Conservation (phyloP, 1,140 invertebrate species). For the Drosophila insularis region DNA sequence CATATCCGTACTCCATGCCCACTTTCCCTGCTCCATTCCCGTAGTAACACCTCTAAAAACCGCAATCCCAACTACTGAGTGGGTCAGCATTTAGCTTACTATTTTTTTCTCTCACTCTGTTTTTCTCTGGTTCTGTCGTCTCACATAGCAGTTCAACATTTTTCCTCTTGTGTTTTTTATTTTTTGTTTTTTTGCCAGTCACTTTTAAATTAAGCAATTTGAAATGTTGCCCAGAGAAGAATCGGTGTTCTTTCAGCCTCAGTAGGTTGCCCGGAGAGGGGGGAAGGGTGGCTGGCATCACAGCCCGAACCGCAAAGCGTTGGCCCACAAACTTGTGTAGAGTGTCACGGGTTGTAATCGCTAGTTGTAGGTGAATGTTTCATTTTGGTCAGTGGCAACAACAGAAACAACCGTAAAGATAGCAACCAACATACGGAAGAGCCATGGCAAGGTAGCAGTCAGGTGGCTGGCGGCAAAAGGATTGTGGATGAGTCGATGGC, state of each 20-base stretch:
- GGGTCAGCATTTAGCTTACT: slow-evolving; percentile 71
- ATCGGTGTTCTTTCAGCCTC: slow-evolving; percentile 1
- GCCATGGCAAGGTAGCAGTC: slow-evolving; percentile 1
- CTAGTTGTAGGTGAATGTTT: slow-evolving; percentile 63
- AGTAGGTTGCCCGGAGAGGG: background rate
- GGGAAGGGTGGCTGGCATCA: background rate
- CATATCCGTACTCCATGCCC: too few relatives aligned
- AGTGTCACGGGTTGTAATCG: slow-evolving; percentile 76
- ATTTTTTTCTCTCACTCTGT: slow-evolving; percentile 52
- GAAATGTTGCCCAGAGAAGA: slow-evolving; percentile 67
- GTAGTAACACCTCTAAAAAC: slow-evolving; percentile 35
- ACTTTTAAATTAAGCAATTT: slow-evolving; percentile 80
- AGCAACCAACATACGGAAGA: slow-evolving; percentile 47
- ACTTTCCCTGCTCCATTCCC: background rate
- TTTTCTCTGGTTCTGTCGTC: background rate
- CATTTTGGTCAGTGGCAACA: slow-evolving; percentile 37
- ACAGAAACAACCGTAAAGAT: slow-evolving; percentile 50
- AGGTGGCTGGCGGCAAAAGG: slow-evolving; percentile 28
- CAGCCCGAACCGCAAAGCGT: slow-evolving; percentile 45
- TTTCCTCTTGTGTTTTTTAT: slow-evolving; percentile 11
- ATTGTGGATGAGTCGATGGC: slow-evolving; percentile 62
- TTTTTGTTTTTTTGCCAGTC: slow-evolving; percentile 59
- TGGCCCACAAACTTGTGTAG: slow-evolving; percentile 70
- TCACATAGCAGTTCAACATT: slow-evolving; percentile 1
- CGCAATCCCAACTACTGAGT: slow-evolving; percentile 47